phyloP scores from a whole-genome alignment of 2,888 invertebrate species.

The Pyralis farinalis region DNA sequence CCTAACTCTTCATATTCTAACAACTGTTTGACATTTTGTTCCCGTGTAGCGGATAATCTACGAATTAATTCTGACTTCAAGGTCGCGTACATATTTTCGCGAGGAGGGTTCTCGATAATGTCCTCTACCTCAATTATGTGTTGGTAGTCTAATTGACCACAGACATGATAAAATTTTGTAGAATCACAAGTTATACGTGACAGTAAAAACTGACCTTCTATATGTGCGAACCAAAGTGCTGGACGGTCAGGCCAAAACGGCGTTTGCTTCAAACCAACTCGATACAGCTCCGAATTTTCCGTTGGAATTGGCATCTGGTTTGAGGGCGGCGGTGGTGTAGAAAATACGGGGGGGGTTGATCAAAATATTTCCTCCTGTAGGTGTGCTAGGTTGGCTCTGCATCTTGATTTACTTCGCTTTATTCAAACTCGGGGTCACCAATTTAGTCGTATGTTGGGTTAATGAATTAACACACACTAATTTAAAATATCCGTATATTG shows the following conservation, averaged over 20 bases:
- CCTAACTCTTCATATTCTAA: slow-evolving; percentile 22
- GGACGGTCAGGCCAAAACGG: slow-evolving; percentile 1
- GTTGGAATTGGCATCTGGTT: too few species aligned
- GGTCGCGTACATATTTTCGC: not conserved
- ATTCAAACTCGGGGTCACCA: too few species aligned
- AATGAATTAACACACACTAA: too few species aligned
- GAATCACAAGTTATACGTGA: not conserved
- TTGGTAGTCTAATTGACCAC: not conserved
- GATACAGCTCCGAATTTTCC: not conserved
- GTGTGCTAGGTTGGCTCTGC: too few species aligned
- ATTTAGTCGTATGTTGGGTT: too few species aligned
- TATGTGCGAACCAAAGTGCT: not conserved
- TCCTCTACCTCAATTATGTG: not conserved
- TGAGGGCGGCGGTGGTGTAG: too few species aligned
- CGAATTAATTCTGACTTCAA: not conserved
- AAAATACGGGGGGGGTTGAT: too few species aligned
- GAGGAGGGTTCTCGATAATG: not conserved
- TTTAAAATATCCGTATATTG: too few species aligned
- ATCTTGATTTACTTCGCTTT: too few species aligned
- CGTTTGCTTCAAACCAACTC: not conserved
- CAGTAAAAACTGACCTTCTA: not conserved
- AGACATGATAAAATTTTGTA: not conserved
- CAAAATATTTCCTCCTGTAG: too few species aligned
- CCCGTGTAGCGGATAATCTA: slow-evolving; percentile 16
- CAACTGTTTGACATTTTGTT: slow-evolving; percentile 19